A percentile compares a stretch with the other conserved stretches of the same genome.
phyloP scores from a whole-genome alignment of 2,797 vertebrate species.

The Basileuterus tristriatus region DNA sequence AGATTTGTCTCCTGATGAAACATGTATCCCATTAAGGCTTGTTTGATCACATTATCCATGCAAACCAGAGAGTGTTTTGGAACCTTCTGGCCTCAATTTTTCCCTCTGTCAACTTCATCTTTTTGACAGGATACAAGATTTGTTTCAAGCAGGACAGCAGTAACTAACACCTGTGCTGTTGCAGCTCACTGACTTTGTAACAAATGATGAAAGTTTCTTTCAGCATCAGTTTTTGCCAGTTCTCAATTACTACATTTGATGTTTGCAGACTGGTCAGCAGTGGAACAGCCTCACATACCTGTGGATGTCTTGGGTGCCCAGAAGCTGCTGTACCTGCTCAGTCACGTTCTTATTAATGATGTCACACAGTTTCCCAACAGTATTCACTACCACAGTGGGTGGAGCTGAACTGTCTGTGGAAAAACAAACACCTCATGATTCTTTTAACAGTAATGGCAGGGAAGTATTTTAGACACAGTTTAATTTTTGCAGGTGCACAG shows the following conservation, averaged over 20 bases:
- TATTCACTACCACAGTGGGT: constrained; percentile 81
- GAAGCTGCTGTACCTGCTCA: constrained; percentile 74
- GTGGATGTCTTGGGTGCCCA: constrained; percentile 83
- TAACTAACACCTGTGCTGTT: not conserved
- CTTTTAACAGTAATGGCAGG: not conserved
- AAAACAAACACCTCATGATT: constrained; percentile 17
- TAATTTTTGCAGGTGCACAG: not conserved
- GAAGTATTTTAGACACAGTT: not conserved
- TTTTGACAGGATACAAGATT: not conserved
- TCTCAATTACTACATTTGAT: not conserved
- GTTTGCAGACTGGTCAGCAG: not conserved
- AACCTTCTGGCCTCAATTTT: not conserved
- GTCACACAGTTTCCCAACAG: constrained; percentile 79
- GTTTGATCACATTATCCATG: not conserved
- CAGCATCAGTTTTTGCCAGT: not conserved
- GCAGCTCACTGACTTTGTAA: not conserved
- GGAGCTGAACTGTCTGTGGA: constrained; percentile 80
- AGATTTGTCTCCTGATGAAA: not conserved
- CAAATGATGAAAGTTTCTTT: not conserved
- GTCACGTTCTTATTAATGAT: constrained; percentile 59
- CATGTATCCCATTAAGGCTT: not conserved
- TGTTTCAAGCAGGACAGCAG: not conserved
- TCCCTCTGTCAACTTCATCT: not conserved
- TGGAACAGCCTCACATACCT: constrained; percentile 75
- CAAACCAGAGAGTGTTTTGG: not conserved